Evolutionary conservation across 2,888 invertebrate genomes (phyloP), one percentile per base, ranked within the genome.

Genomic region (Napeogenes sylphis): DNA sequence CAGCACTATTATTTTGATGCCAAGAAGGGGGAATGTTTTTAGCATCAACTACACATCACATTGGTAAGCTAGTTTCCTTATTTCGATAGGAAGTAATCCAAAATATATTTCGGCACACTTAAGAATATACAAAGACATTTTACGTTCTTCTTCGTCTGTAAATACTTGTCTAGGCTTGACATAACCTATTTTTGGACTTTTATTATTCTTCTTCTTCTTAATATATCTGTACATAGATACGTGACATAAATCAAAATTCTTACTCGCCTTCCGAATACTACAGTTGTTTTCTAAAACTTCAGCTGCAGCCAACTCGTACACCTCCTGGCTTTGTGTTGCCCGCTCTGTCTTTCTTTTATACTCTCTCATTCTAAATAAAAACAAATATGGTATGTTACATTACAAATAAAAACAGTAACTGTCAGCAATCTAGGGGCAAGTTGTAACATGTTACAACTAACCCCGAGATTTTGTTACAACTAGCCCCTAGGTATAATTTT

Each of bases 271-370:
- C 33, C 55, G 62, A 51, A 70, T 68, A 72, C 68, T 21, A 21
- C 21, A 21, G 21, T 70, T 61, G 58, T 68, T 65, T 67, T 63
- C 30, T 62, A 66, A 68, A 62, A 64, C 68, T 68, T 68, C 62
- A 68, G 64, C 62, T 66, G 65, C 65, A 30, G 68, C 66, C 61
- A 64, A 58, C 62, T 66, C 66, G 47, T 68, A 66, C 33, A 64
- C 59, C 42, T 68, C 66, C 55, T 65, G 65, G 65, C 64, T 64
- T 66, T 68, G 64, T 64, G 57, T 66, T 66, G 66, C 64, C 63
- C 65, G 64, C 61, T 69, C 61, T 64, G 67, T 62, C 56, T 69
- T 69, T 69, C 63, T 67, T 58, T 68, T 67, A 61, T 69, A 69
- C 56, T 32, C 55, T 58, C 61, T 65, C 61, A 65, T 61, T 65